These are phyloP conservation scores for Synergus gifuensis DNA, from an alignment of 2,888 invertebrate genomes.

Conservation along the genomic window DNA sequence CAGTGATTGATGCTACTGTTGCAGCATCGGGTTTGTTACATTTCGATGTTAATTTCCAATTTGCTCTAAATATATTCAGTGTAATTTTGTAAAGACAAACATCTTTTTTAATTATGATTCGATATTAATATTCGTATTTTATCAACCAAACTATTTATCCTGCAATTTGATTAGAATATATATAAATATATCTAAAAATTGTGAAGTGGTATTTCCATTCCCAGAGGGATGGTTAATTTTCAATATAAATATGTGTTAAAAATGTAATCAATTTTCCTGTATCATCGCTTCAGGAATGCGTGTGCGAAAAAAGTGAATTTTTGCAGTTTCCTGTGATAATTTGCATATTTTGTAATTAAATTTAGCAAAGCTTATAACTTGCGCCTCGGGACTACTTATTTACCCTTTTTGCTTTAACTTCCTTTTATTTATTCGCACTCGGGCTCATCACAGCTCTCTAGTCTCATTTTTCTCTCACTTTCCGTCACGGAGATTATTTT, in stretches of 20 bases:
- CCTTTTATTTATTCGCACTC: background rate
- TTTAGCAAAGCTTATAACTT: slow-evolving; percentile 61
- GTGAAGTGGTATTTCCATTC: background rate
- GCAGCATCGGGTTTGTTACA: background rate
- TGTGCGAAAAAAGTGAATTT: background rate
- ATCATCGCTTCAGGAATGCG: background rate
- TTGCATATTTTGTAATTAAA: slow-evolving; percentile 67
- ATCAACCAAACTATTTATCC: no score
- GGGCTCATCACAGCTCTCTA: background rate
- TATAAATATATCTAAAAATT: background rate
- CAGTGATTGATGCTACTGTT: background rate
- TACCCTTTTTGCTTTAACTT: background rate
- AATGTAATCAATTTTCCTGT: background rate
- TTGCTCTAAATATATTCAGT: background rate
- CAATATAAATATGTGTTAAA: background rate
- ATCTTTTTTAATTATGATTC: background rate
- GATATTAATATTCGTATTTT: no score
- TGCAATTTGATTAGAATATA: no score
- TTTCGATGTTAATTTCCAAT: background rate
- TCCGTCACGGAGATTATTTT: background rate
- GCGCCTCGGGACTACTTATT: slow-evolving; percentile 41
- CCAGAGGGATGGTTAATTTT: background rate
- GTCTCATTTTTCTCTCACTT: background rate
- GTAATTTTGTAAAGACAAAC: background rate
- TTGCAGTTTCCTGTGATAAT: slow-evolving; percentile 57